These are phyloP conservation scores for Hapalemur alaotrensis DNA, from an alignment of 2,797 vertebrate genomes.

Conservation along the genomic window DNA sequence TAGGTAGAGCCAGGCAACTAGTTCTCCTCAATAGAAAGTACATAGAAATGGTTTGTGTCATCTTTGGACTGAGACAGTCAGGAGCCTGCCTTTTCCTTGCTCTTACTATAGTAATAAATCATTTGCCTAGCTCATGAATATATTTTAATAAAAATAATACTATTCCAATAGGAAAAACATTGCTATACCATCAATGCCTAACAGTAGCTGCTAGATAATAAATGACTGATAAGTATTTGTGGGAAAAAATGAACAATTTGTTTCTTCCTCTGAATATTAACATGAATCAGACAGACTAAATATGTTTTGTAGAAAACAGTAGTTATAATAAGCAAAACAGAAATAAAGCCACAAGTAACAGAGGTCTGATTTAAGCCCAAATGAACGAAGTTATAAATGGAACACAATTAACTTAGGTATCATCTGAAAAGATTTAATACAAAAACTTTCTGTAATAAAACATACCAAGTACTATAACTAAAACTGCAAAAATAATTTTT, in stretches of 20 bases:
- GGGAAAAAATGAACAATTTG: background rate
- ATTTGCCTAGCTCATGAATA: background rate
- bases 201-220: background rate
- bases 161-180: background rate
- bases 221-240: background rate
- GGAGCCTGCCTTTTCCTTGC: background rate
- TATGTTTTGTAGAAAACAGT: background rate
- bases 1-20: background rate
- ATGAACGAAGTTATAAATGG: background rate
- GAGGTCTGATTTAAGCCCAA: background rate
- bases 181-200: background rate
- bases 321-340: background rate
- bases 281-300: background rate
- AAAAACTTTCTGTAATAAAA: background rate
- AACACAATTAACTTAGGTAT: background rate
- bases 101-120: background rate
- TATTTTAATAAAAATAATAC: background rate
- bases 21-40: background rate
- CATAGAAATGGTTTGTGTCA: background rate
- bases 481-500: background rate
- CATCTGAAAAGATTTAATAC: background rate
- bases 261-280: background rate
- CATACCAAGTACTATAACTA: slow-evolving; percentile 10
- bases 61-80: background rate
- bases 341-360: background rate